phyloP scores from a whole-genome alignment of 37 sponge, comb jelly and placozoan species.

The Halichondria panicea region DNA sequence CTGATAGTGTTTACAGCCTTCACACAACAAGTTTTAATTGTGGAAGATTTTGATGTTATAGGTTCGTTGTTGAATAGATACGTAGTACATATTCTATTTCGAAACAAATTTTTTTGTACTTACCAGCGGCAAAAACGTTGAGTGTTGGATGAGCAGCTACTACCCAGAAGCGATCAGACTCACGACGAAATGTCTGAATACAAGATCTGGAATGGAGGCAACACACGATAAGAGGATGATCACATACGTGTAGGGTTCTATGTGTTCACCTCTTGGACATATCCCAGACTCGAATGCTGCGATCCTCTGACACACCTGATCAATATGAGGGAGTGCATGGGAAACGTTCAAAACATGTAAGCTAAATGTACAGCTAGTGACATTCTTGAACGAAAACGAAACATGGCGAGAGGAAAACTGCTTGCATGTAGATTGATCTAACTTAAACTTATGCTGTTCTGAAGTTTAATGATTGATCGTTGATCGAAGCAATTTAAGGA shows the following conservation, averaged over 20 bases:
- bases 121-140: slow-evolving; percentile 96
- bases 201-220: slow-evolving; percentile 62
- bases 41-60: no score
- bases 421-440: background rate
- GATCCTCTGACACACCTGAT: slow-evolving; percentile 85
- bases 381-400: background rate
- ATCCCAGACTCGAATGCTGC: slow-evolving; percentile 90
- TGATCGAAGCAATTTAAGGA: no score
- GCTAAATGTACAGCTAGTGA: no score
- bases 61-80: no score
- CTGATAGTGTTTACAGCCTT: background rate
- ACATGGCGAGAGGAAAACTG: background rate
- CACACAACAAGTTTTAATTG: no score
- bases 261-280: slow-evolving; percentile 73
- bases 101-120: no score
- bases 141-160: slow-evolving; percentile 92
- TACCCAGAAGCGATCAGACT: slow-evolving; percentile 92
- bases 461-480: no score
- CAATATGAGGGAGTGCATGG: background rate
- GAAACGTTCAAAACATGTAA: no score
- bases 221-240: background rate
- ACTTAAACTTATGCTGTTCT: no score
- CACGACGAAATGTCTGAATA: slow-evolving; percentile 88
- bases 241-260: background rate
- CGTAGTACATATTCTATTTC: no score